A percentile compares a stretch with the other conserved stretches of the same genome.
phyloP scores from a whole-genome alignment of 2,113 vertebrate species.

The Sturnus vulgaris region DNA sequence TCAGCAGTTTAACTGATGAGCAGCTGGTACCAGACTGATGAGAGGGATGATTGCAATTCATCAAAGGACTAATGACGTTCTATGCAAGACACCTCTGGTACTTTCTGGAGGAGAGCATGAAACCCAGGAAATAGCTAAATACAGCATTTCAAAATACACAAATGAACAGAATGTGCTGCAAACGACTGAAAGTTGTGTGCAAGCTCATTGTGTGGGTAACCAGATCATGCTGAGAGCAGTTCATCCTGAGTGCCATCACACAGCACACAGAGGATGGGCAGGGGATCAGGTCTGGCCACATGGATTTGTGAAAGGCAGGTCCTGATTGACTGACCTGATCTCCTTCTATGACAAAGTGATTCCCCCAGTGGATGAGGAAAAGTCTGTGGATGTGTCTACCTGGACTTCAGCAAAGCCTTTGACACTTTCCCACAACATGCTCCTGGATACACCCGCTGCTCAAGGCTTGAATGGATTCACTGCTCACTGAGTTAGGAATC shows the following conservation, averaged over 20 bases:
- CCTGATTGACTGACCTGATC: neutral
- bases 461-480: neutral
- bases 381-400: neutral
- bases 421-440: too few relatives aligned
- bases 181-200: neutral
- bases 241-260: neutral
- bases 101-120: neutral
- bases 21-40: constrained; percentile 41
- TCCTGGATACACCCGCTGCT: accelerated
- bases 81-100: neutral
- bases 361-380: neutral
- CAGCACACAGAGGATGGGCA: accelerated
- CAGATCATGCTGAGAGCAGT: neutral
- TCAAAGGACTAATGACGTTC: constrained; percentile 14
- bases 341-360: neutral
- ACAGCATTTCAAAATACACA: neutral
- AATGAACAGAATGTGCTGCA: neutral
- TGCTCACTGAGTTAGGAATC: neutral
- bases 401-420: neutral
- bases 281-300: neutral
- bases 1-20: constrained; percentile 45
- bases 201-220: neutral
- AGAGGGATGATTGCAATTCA: constrained; percentile 40
- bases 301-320: neutral
- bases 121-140: neutral